Base-by-base conservation (phyloP, 2,888 invertebrate genomes). In the Peribatodes rhomboidaria region DNA sequence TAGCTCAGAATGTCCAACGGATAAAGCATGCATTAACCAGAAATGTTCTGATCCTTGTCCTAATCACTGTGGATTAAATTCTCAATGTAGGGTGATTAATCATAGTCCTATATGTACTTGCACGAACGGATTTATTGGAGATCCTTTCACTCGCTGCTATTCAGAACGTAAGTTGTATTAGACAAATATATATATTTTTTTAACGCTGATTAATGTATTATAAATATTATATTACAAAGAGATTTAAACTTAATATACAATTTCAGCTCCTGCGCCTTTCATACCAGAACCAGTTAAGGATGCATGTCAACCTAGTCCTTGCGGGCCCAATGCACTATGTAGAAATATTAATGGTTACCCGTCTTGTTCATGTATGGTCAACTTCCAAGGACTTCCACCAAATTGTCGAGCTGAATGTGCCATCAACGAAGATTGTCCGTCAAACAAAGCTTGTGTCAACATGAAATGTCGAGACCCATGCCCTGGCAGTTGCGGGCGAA, bases 61-160 rank as follows among this genome's bases (percentile, higher is more conserved):
- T 35, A 95, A 95, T 63, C 95, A 95, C 55, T 97, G 96, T 77
- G 96, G 96, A 44, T 89, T 90, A 78, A 95, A 95, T 76, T 93
- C 96, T 4, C 90, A 94, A 41, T 98, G 98, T 79, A 94, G 95
- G 81, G 96, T 96, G 1, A 94, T 96, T 64, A 96, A 97, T 81
- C 97, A 97, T 80, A 96, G 95, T 81, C 97, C 97, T 2, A 95
- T 97, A 76, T 98, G 97, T 83, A 94, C 94, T 54, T 97, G 97
- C 80, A 92, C 89, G 16, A 74, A 85, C 20, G 93, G 94, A 50
- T 94, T 92, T 74, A 95, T 94, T 13, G 96, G 96, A 16, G 95
- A 96, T 88, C 95, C 96, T n/a, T 95, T 96, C 75, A 94, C 94
- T 35, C 94, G 95, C 75, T 96, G 96, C 78, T 94, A 91, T 73